A percentile compares a stretch with the other conserved stretches of the same genome.
Conservation (phyloP, 1,140 invertebrate genomes). For the Procambarus virginalis region DNA sequence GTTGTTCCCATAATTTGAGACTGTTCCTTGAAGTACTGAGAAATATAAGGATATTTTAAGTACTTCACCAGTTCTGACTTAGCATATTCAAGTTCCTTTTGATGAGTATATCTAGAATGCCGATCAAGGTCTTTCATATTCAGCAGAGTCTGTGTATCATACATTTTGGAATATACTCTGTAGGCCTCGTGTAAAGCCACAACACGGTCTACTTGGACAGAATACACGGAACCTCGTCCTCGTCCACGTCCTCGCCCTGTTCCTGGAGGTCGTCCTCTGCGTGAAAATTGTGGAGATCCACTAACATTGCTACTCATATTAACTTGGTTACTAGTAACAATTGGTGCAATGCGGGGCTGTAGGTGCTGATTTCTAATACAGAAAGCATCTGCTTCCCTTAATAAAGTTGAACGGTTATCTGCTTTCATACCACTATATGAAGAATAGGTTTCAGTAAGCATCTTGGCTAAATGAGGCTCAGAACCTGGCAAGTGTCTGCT, state of each 20-base stretch:
- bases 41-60: slow-evolving; percentile 60
- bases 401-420: slow-evolving; percentile 50
- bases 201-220: not conserved
- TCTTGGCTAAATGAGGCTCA: slow-evolving; percentile 63
- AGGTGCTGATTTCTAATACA: slow-evolving; percentile 56
- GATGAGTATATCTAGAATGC: slow-evolving; percentile 26
- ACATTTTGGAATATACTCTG: slow-evolving; percentile 66
- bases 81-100: slow-evolving; percentile 54
- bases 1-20: slow-evolving; percentile 57
- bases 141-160: slow-evolving; percentile 50
- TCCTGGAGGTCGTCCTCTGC: slow-evolving; percentile 32
- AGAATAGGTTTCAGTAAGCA: slow-evolving; percentile 55
- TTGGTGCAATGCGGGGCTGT: slow-evolving; percentile 23
- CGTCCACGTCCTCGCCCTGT: slow-evolving; percentile 17
- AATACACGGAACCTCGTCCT: slow-evolving; percentile 33
- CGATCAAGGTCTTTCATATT: slow-evolving; percentile 56
- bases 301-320: not conserved
- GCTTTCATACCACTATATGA: slow-evolving; percentile 36
- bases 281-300: not conserved
- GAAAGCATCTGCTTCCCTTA: slow-evolving; percentile 65
- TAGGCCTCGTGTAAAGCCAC: slow-evolving; percentile 65
- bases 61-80: slow-evolving; percentile 60
- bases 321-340: not conserved
- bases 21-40: slow-evolving; percentile 66
- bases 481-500: slow-evolving; percentile 60